Conservation (phyloP, 2,888 invertebrate species). For the Orthonychiurus folsomi region DNA sequence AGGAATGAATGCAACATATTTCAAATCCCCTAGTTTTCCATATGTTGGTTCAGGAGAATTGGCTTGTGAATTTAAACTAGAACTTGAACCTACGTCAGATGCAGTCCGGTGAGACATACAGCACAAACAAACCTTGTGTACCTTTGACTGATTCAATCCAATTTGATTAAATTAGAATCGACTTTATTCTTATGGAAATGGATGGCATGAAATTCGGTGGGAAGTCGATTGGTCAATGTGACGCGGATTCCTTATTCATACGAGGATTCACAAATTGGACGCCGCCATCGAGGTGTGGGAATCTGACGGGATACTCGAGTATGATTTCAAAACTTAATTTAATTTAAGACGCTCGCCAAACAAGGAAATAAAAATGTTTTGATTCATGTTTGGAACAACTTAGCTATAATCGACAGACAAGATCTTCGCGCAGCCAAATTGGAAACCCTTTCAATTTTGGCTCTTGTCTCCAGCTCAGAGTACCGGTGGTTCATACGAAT, state of each 20-base stretch:
- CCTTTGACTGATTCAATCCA: too few relatives aligned
- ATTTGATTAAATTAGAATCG: slow-evolving; percentile 27
- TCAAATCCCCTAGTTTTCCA: slow-evolving; percentile 34
- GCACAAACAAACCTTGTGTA: too few relatives aligned
- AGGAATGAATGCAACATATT: slow-evolving; percentile 21
- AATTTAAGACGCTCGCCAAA: too few relatives aligned
- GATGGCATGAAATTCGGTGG: slow-evolving; percentile 27
- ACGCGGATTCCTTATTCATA: slow-evolving; percentile 33
- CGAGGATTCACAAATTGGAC: slow-evolving; percentile 34
- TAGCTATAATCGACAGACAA: slow-evolving; percentile 29
- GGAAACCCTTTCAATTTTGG: slow-evolving; percentile 23
- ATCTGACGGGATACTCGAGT: slow-evolving; percentile 30
- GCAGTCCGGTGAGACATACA: slow-evolving; percentile 25
- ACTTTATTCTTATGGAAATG: slow-evolving; percentile 25
- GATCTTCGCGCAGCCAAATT: slow-evolving; percentile 17
- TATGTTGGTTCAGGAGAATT: slow-evolving; percentile 22
- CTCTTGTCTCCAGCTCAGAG: slow-evolving; percentile 31
- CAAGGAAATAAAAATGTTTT: not conserved
- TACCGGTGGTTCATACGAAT: slow-evolving; percentile 33
- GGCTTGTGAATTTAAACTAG: slow-evolving; percentile 28
- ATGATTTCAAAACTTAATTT: not conserved
- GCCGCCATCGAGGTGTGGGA: slow-evolving; percentile 34
- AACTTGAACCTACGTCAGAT: slow-evolving; percentile 23
- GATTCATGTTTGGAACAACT: not conserved
- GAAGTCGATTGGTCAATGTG: slow-evolving; percentile 22